Evolutionary conservation across 2,797 vertebrate genomes (phyloP).

Genomic region (Danio aesculapii): DNA sequence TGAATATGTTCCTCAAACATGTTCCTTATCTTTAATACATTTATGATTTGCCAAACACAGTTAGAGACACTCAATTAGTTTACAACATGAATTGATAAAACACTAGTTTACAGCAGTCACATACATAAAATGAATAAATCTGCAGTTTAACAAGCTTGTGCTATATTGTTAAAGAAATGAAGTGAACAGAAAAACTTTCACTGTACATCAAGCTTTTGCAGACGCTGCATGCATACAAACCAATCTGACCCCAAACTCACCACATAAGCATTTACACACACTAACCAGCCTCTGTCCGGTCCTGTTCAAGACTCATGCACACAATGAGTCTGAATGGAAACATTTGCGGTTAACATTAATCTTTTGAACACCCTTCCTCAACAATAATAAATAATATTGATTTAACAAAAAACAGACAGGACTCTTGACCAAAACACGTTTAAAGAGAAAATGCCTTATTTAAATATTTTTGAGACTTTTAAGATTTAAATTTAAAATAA

Average conservation of each 20-base stretch:
- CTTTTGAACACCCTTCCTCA: neutral
- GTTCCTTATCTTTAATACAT: neutral
- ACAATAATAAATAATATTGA: neutral
- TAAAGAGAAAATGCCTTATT: neutral
- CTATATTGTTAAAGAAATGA: neutral
- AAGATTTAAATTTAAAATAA: neutral
- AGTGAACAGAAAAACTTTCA: neutral
- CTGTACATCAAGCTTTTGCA: neutral
- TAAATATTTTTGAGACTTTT: neutral
- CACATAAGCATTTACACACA: neutral
- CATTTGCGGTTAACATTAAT: neutral
- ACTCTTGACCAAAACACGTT: neutral
- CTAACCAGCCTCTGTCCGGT: neutral
- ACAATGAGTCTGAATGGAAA: neutral
- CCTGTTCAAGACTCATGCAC: neutral
- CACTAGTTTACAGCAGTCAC: neutral
- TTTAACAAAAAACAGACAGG: neutral
- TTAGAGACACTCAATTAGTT: neutral
- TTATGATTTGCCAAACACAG: neutral
- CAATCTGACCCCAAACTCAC: neutral
- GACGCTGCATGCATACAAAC: neutral
- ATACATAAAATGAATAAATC: neutral
- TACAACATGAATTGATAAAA: neutral
- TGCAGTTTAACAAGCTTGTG: no score
- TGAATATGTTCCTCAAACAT: neutral